Evolutionary conservation across 2,888 invertebrate genomes (phyloP).

Genomic region (Nomada ferruginata): DNA sequence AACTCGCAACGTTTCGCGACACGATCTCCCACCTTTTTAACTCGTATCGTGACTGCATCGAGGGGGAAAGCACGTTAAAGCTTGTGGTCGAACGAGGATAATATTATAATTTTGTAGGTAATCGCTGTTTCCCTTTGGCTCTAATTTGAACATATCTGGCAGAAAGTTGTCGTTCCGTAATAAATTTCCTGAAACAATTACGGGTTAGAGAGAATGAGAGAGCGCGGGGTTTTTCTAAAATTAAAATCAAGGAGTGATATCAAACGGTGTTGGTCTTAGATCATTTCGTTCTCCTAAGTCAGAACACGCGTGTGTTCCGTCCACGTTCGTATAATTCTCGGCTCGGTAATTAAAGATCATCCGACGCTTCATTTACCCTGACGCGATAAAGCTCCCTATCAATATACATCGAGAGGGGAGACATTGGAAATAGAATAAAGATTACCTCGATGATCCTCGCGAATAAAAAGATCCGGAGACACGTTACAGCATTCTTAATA

Average conservation of each 20-base stretch:
- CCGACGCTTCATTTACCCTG: conserved; percentile 6
- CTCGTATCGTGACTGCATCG: neutral
- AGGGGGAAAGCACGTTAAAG: neutral
- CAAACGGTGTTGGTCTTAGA: neutral
- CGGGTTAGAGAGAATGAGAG: too few relatives aligned
- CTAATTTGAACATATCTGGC: too few relatives aligned
- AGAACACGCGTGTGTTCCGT: neutral
- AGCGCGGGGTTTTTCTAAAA: too few relatives aligned
- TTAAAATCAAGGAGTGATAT: neutral
- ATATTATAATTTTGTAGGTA: too few relatives aligned
- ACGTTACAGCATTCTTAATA: conserved; percentile 2
- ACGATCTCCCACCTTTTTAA: neutral
- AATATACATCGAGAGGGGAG: conserved; percentile 24
- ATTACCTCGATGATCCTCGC: conserved; percentile 9
- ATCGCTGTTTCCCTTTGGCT: too few relatives aligned
- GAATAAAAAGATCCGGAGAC: conserved; percentile 10
- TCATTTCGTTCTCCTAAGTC: neutral
- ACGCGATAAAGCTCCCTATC: conserved; percentile 31
- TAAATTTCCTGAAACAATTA: too few relatives aligned
- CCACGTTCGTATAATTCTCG: neutral
- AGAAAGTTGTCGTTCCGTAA: too few relatives aligned
- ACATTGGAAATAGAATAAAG: conserved; percentile 39
- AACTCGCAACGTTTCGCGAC: neutral
- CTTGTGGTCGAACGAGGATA: neutral
- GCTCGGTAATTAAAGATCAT: conserved; percentile 32